These are phyloP conservation scores for Hydrotaea cyrtoneurina DNA, from an alignment of 2,888 invertebrate species.

Conservation along the genomic window DNA sequence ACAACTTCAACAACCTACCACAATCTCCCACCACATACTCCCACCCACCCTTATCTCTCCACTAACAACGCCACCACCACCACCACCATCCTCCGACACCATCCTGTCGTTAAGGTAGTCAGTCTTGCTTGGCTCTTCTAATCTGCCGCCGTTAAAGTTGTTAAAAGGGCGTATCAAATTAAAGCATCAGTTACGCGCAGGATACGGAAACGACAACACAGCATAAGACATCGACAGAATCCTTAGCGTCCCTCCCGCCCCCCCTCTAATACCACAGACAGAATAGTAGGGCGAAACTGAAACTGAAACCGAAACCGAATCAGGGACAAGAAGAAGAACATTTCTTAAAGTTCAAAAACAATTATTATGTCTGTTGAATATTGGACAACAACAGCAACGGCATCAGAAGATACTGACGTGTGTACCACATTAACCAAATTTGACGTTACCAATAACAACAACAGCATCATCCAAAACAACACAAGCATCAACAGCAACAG, in stretches of 20 bases:
- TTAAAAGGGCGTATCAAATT: conserved; percentile 58
- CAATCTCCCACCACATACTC: neutral
- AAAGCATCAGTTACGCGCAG: conserved; percentile 53
- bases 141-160: neutral
- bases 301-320: no score
- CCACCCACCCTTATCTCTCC: no score
- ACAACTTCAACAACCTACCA: neutral
- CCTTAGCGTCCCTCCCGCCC: neutral
- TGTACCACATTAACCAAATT: conserved; percentile 27
- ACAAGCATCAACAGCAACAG: no score
- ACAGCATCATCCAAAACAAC: neutral
- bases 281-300: neutral
- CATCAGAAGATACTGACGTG: conserved; percentile 44
- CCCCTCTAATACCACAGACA: neutral
- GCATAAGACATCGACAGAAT: neutral
- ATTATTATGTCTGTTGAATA: conserved; percentile 67
- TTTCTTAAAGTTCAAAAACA: conserved; percentile 33
- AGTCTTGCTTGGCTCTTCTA: neutral
- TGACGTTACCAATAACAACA: conserved; percentile 41
- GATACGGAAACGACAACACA: conserved; percentile 20
- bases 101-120: neutral
- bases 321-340: neutral
- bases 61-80: no score
- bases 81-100: neutral
- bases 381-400: conserved; percentile 53